A percentile compares a stretch with the other conserved stretches of the same genome.
phyloP scores from a whole-genome alignment of 2,113 vertebrate genomes.

The Pantherophis guttatus region DNA sequence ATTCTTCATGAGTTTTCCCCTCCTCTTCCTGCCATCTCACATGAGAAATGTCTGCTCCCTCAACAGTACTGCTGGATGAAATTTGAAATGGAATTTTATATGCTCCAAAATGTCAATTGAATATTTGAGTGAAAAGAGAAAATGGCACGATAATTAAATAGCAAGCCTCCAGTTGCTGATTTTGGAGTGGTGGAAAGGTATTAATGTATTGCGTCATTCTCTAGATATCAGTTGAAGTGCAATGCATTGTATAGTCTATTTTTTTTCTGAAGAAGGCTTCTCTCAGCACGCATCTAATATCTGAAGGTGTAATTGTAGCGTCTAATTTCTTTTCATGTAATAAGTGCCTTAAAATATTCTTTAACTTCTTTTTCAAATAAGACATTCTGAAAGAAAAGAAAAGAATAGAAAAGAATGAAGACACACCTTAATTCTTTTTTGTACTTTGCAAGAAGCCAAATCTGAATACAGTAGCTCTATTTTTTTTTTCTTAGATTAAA shows the following conservation, averaged over 20 bases:
- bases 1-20: background rate
- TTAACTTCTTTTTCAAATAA: constrained; percentile 14
- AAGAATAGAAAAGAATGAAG: constrained; percentile 30
- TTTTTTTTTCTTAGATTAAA: background rate
- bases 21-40: constrained; percentile 1
- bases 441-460: background rate
- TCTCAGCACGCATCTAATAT: constrained; percentile 28
- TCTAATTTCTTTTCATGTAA: constrained; percentile 57
- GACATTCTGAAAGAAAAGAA: constrained; percentile 5
- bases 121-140: constrained; percentile 34
- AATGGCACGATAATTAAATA: constrained; percentile 59
- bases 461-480: background rate
- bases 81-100: constrained; percentile 13
- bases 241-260: constrained; percentile 50
- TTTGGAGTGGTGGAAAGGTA: constrained; percentile 30
- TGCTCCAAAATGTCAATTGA: constrained; percentile 25
- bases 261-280: constrained; percentile 35
- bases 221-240: constrained; percentile 38
- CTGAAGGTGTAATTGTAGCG: constrained; percentile 20
- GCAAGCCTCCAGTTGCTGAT: constrained; percentile 64
- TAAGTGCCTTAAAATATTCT: constrained; percentile 16
- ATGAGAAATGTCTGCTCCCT: background rate
- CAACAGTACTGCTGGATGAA: background rate
- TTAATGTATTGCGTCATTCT: constrained; percentile 53
- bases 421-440: constrained; percentile 28